phyloP scores from a whole-genome alignment of 2,113 vertebrate species.

The Rhabdornis inornatus region DNA sequence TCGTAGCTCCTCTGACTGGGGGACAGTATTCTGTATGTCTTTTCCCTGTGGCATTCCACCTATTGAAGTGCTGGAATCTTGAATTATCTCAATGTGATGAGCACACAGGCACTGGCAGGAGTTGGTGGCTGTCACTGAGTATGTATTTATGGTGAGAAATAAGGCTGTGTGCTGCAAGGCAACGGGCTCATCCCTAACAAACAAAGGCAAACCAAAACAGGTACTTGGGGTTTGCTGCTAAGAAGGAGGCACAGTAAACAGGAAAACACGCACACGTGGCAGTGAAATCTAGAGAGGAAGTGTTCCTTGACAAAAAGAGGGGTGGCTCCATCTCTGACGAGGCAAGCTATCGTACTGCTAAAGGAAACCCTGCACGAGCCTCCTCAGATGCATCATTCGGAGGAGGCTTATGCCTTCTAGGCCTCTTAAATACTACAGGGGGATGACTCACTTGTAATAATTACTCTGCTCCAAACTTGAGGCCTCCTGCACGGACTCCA shows the following conservation, averaged over 20 bases:
- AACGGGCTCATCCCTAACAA: background rate
- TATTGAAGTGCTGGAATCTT: background rate
- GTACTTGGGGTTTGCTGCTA: background rate
- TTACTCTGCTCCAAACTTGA: background rate
- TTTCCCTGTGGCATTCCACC: background rate
- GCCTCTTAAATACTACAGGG: background rate
- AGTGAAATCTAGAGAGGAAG: background rate
- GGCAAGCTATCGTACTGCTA: fast-evolving
- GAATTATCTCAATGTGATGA: background rate
- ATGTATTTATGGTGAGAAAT: background rate
- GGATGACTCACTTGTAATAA: background rate
- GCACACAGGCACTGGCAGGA: background rate
- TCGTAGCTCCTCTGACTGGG: background rate
- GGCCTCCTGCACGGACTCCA: background rate
- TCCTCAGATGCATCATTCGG: too few species aligned
- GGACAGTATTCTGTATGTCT: background rate
- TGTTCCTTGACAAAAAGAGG: background rate
- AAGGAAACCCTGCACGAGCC: background rate
- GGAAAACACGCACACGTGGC: background rate
- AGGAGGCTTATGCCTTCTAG: background rate
- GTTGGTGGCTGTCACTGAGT: background rate
- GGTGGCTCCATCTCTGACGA: background rate
- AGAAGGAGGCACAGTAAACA: background rate
- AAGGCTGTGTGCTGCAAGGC: background rate
- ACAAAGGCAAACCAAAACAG: background rate